Evolutionary conservation across 2,888 invertebrate species (phyloP), one percentile per base, ranked within the genome.

Genomic region (Calameuta filiformis): DNA sequence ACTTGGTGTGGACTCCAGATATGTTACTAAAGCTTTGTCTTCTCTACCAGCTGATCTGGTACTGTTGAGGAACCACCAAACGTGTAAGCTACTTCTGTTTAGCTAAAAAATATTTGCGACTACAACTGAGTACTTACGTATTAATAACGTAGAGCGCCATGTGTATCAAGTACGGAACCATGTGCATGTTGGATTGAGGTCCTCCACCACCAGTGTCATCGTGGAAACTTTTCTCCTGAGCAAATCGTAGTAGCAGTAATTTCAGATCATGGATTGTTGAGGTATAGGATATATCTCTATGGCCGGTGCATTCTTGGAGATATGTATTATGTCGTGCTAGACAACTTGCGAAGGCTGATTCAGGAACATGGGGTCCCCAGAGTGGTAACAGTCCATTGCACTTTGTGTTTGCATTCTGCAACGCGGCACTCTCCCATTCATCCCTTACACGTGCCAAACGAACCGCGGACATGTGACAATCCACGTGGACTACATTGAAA

Each of bases 121-220:
- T 9, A 2, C 56, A 9, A 56, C 23, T 15, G 1, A 30, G 15
- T 15, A 93, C 95, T 93, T 85, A 95, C 94, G 98, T 98, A 90
- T 98, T 97, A 86, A 98, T 95, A 82, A 98, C 96, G 91, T 99
- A 99, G 31, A 99, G 95, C 33, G 98, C 97, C 94, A 98, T 98
- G 91, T 99, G 98, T 82, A 97, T 93, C 78, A 99, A 93, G 90
- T 98, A 98, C 12, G 99, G 99, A 82, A 98, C 95, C 87, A 99
- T 95, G 92, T 99, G 98, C 96, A 99, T 96, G 93, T 99, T 99
- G 83, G 98, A 98, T 89, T 98, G 98, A 23, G 98, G 97, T 1
- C 98, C 99, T 86, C 98, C 98, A 83, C 98, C 99, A 31, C 99
- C 98, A 2, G 98, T 98, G 92, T 99, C 99, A 91, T 98, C 98